Conservation (phyloP, 2,113 vertebrate genomes). For the Chaetorhynchus papuensis region DNA sequence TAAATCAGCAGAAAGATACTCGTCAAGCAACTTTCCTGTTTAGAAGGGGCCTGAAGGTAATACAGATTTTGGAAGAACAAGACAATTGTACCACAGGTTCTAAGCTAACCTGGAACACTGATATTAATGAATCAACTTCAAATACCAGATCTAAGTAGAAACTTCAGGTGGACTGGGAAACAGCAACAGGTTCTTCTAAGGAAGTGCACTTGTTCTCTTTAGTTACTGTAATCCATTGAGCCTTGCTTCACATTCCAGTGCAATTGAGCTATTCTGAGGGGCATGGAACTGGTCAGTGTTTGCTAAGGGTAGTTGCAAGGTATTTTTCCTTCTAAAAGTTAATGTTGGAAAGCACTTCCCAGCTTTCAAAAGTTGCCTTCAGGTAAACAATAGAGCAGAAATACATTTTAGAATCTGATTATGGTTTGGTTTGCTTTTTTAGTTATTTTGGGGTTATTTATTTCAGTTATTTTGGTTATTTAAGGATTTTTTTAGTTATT, state of each 20-base stretch:
- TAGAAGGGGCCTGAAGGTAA: slow-evolving; percentile 90
- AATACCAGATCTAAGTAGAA: not conserved
- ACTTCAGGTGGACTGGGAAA: not conserved
- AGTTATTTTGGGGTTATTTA: not conserved
- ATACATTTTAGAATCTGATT: not conserved
- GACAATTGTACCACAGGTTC: not conserved
- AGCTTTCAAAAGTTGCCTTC: not conserved
- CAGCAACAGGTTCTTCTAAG: not conserved
- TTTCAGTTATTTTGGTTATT: not conserved
- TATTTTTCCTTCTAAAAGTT: not conserved
- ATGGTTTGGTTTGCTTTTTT: not conserved
- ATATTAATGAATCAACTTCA: not conserved
- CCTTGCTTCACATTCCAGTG: not conserved
- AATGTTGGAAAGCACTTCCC: not conserved
- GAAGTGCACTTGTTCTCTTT: not conserved
- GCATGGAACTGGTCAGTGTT: not conserved
- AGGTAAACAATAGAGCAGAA: not conserved
- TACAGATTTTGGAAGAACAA: not conserved
- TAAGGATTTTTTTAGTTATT: not conserved
- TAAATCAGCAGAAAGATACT: slow-evolving; percentile 84
- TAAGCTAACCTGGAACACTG: not conserved
- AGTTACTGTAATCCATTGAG: not conserved
- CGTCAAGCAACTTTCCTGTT: slow-evolving; percentile 94
- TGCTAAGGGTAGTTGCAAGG: not conserved
- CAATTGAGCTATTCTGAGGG: not conserved